Percentiles rank a stretch among this genome's conserved stretches.
phyloP scores from a whole-genome alignment of 2,888 invertebrate genomes.

The Calliphora vomitoria region DNA sequence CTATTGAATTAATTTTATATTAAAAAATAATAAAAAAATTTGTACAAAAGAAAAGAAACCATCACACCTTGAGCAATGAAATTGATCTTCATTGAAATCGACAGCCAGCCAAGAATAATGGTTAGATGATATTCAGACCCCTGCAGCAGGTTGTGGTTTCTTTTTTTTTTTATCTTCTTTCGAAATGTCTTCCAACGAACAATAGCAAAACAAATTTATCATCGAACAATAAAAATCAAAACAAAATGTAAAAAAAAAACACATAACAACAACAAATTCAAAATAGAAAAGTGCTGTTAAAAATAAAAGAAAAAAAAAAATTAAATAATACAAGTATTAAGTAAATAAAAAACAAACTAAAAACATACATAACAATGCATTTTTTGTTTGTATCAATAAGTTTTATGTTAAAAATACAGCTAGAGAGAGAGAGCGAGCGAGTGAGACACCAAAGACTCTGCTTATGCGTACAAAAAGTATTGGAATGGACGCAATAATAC shows the following conservation, averaged over 20 bases:
- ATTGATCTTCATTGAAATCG: slow-evolving; percentile 54
- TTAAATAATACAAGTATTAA: slow-evolving; percentile 57
- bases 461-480: slow-evolving; percentile 40
- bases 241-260: slow-evolving; percentile 24
- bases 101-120: slow-evolving; percentile 13
- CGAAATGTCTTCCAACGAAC: neutral
- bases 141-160: neutral
- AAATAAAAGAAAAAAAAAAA: slow-evolving; percentile 17
- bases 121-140: neutral
- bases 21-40: neutral
- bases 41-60: slow-evolving; percentile 3
- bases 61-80: slow-evolving; percentile 43
- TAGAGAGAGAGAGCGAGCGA: neutral
- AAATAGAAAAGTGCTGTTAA: neutral
- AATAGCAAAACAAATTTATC: slow-evolving; percentile 1
- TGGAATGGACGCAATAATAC: slow-evolving; percentile 25
- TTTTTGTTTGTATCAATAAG: slow-evolving; percentile 8
- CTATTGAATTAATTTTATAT: slow-evolving; percentile 24
- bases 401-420: slow-evolving; percentile 2
- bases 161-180: neutral
- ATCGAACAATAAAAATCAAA: slow-evolving; percentile 43
- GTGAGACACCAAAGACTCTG: neutral
- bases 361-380: slow-evolving; percentile 50
- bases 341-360: slow-evolving; percentile 16
- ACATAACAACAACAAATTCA: slow-evolving; percentile 11